Evolutionary conservation across 2,888 invertebrate species (phyloP), one percentile per base, ranked within the genome.

Genomic region (Papilio demoleus): DNA sequence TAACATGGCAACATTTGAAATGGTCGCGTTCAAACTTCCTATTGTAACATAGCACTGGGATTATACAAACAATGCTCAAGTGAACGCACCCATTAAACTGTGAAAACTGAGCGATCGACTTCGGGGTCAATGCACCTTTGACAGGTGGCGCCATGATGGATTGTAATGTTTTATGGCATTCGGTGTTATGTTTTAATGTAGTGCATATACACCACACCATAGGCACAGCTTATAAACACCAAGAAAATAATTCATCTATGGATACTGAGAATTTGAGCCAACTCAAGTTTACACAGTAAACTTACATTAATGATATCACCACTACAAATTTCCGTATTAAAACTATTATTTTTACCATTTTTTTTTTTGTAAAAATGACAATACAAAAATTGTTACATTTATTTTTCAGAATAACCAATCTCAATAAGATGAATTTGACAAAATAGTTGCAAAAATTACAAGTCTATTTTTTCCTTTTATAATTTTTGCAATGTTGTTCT

Each of bases 41-140:
- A 82, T 80, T 78, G 76, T 73, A 81, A 79, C 81, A 73, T 79
- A 73, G 79, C 82, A 80, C 81, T 85, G 85, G 77, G 80, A 84
- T 89, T 84, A 81, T 86, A 84, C 83, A 87, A 88, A 89, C 90
- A 90, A 90, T 90, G 80, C 81, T 76, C 80, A 82, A 77, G 89
- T 83, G 85, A 88, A 88, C 78, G 89, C 81, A 83, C 89, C 85
- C 88, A 88, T 90, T 87, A 90, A 88, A 82, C 79, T 77, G 76
- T 81, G 84, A 84, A 87, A 87, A 88, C 87, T 84, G 72, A 73
- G 71, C 72, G 71, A 70, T 70, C 76, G 22, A 65, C 65, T 68
- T 68, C 68, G 59, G 76, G 83, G 81, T 82, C 86, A 79, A 80
- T 74, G 84, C 80, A 81, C 88, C 83, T 84, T 85, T 86, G 86